These are phyloP conservation scores for Atractosteus spatula DNA, from an alignment of 2,113 vertebrate genomes.

Conservation along the genomic window DNA sequence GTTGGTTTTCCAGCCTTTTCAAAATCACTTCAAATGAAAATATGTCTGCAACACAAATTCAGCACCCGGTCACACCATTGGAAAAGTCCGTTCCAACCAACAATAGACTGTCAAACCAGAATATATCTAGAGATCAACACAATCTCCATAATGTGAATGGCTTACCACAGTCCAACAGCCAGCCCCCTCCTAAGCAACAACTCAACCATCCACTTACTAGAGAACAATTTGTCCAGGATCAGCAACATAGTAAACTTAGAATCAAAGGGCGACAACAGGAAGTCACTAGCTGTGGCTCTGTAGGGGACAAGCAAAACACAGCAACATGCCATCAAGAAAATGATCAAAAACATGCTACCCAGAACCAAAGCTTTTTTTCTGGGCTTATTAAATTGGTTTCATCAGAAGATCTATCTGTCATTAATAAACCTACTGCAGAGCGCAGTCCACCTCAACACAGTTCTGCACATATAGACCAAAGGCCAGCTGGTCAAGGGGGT, in stretches of 20 bases:
- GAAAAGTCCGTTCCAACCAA: conserved; percentile 18
- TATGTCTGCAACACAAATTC: conserved; percentile 28
- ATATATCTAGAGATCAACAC: conserved; percentile 23
- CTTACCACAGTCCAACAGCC: conserved; percentile 5
- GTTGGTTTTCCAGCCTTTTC: conserved; percentile 65
- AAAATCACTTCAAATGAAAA: conserved; percentile 57
- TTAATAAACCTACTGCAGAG: conserved; percentile 26
- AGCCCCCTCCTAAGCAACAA: conserved; percentile 10
- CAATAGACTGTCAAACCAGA: conserved; percentile 38
- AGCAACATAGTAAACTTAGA: conserved; percentile 16
- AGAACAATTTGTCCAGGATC: conserved; percentile 19
- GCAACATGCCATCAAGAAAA: conserved; percentile 55
- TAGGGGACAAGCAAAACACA: conserved; percentile 26
- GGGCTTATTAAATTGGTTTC: conserved; percentile 69
- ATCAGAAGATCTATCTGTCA: conserved; percentile 53
- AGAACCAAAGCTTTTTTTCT: conserved; percentile 44
- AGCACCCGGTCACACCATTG: conserved; percentile 36
- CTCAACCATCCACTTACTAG: background rate
- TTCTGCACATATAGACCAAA: conserved; percentile 12
- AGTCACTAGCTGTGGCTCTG: conserved; percentile 21
- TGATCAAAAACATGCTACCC: conserved; percentile 27
- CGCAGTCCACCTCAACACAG: conserved; percentile 36
- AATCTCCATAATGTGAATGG: conserved; percentile 24
- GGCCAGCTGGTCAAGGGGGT: conserved; percentile 26
- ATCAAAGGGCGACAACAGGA: conserved; percentile 25